A percentile compares a stretch with the other conserved stretches of the same genome.
Evolutionary conservation across 2,797 vertebrate genomes (phyloP).

Genomic region (Myotis daubentonii): DNA sequence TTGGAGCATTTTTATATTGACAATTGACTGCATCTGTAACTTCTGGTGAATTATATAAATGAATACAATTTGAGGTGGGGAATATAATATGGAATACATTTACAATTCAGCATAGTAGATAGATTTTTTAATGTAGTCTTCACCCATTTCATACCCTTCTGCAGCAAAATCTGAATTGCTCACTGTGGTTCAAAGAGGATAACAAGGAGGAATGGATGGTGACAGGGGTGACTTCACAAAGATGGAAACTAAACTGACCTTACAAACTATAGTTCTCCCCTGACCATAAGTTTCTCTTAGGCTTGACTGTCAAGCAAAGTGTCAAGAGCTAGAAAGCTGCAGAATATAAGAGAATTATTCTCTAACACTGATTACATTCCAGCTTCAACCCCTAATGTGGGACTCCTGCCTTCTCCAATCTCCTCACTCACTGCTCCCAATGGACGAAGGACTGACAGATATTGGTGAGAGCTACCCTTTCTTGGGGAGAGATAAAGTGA

Average conservation of each 20-base stretch:
- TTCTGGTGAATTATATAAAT: constrained; percentile 50
- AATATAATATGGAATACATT: neutral
- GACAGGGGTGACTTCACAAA: neutral
- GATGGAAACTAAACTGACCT: neutral
- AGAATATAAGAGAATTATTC: neutral
- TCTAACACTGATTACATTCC: neutral
- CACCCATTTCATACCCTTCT: constrained; percentile 14
- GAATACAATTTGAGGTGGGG: constrained; percentile 6
- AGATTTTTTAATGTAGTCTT: neutral
- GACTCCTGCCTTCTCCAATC: neutral
- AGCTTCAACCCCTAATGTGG: neutral
- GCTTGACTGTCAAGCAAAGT: neutral
- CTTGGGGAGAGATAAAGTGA: neutral
- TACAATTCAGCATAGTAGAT: neutral
- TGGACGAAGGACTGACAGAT: neutral
- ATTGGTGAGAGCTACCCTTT: neutral
- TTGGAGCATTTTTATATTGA: constrained; percentile 38
- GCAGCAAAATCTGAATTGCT: neutral
- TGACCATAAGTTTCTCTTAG: neutral
- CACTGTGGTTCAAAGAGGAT: neutral
- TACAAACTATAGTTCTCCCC: neutral
- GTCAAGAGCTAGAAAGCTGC: neutral
- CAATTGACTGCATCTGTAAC: constrained; percentile 59
- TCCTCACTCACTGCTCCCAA: neutral
- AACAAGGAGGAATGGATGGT: neutral